Percentiles rank a stretch among this genome's conserved stretches.
phyloP scores from a whole-genome alignment of 2,888 invertebrate genomes.

The Drosophila nigricruria region DNA sequence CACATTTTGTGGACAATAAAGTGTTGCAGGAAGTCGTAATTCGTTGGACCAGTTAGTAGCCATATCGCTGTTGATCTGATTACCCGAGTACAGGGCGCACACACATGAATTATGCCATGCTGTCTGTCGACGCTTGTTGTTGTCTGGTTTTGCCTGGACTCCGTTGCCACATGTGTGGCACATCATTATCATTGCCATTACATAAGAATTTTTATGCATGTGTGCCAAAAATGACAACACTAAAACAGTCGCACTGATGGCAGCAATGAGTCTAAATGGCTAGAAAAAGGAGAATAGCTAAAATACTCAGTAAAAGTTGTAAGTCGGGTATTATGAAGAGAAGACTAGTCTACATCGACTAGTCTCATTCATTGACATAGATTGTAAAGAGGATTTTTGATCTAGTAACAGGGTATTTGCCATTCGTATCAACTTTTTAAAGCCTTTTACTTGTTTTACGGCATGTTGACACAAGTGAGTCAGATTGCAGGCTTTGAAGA shows the following conservation, averaged over 20 bases:
- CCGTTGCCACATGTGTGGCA: conserved; percentile 44
- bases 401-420: not conserved
- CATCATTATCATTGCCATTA: conserved; percentile 69
- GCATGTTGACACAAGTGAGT: conserved; percentile 62
- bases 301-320: conserved; percentile 11
- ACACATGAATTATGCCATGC: conserved; percentile 50
- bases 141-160: conserved; percentile 2
- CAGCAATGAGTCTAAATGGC: not conserved
- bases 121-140: conserved; percentile 31
- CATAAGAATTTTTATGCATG: conserved; percentile 52
- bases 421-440: not conserved
- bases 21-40: conserved; percentile 45
- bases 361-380: too few species aligned
- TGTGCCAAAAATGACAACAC: conserved; percentile 40
- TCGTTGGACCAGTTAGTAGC: conserved; percentile 46
- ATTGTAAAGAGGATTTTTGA: too few species aligned
- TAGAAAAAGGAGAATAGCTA: conserved; percentile 18
- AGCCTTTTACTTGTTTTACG: conserved; percentile 43
- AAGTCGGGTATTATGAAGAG: not conserved
- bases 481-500: conserved; percentile 39
- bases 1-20: conserved; percentile 23
- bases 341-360: too few species aligned
- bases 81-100: conserved; percentile 43
- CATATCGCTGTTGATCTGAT: conserved; percentile 63
- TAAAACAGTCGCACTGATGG: conserved; percentile 11